Conservation (phyloP, 2,888 invertebrate species). For the Odontocerum albicorne region DNA sequence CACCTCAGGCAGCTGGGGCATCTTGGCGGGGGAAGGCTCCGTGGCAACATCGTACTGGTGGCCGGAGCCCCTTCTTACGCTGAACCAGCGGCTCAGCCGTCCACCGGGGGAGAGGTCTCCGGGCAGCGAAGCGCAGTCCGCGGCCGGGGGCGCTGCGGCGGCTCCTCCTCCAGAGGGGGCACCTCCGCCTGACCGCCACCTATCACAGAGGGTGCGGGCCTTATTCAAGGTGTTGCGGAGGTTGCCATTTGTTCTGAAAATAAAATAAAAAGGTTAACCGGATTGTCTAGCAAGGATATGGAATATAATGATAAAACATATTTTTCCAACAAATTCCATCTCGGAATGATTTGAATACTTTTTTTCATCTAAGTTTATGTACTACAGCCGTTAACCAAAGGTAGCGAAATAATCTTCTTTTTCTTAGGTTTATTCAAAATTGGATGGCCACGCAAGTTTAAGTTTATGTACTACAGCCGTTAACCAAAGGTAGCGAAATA, state of each 20-base stretch:
- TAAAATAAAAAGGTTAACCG: too few species aligned
- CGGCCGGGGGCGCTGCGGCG: slow-evolving; percentile 39
- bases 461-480: too few species aligned
- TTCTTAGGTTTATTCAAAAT: too few species aligned
- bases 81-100: slow-evolving; percentile 85
- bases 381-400: too few species aligned
- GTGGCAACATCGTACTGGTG: slow-evolving; percentile 75
- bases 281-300: too few species aligned
- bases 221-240: slow-evolving; percentile 79
- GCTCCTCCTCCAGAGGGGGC: slow-evolving; percentile 43
- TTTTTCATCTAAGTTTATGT: too few species aligned
- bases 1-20: slow-evolving; percentile 84
- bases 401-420: too few species aligned
- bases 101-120: slow-evolving; percentile 69
- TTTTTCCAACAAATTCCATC: too few species aligned
- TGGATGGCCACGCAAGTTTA: too few species aligned
- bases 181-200: slow-evolving; percentile 63
- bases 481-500: too few species aligned
- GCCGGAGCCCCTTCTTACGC: slow-evolving; percentile 78
- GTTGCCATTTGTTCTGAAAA: slow-evolving; percentile 70
- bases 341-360: too few species aligned
- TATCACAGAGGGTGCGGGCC: slow-evolving; percentile 81
- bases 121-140: slow-evolving; percentile 49
- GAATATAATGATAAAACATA: too few species aligned
- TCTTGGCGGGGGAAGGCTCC: slow-evolving; percentile 58